These are phyloP conservation scores for Sphaerophoria taeniata DNA, from an alignment of 2,888 invertebrate genomes.

Conservation along the genomic window DNA sequence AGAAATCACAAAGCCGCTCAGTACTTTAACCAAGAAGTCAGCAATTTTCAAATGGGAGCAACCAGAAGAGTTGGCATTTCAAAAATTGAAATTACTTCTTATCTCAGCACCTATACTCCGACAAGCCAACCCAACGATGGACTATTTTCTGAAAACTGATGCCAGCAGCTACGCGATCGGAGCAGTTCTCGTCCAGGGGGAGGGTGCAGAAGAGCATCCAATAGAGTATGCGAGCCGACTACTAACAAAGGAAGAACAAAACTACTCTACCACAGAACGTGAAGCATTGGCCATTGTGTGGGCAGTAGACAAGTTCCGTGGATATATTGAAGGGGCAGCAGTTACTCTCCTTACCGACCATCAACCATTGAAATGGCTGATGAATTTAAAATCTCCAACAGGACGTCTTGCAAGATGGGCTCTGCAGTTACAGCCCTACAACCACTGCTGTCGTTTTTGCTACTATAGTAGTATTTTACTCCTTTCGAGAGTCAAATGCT, in stretches of 20 bases:
- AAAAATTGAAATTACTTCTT: too few relatives aligned
- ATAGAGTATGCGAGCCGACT: too few relatives aligned
- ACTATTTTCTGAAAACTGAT: background rate
- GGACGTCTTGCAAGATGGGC: slow-evolving; percentile 19
- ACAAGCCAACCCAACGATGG: too few relatives aligned
- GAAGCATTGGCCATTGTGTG: too few relatives aligned
- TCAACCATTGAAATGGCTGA: slow-evolving; percentile 75
- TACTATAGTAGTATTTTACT: too few relatives aligned
- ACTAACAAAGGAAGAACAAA: too few relatives aligned
- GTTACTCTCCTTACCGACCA: slow-evolving; percentile 81
- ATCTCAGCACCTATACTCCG: too few relatives aligned
- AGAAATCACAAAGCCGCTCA: slow-evolving; percentile 76
- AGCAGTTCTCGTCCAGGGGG: too few relatives aligned
- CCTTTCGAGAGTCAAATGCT: too few relatives aligned
- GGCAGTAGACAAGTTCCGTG: slow-evolving; percentile 7
- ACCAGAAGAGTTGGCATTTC: background rate
- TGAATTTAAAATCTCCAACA: slow-evolving; percentile 12
- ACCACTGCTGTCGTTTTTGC: too few relatives aligned
- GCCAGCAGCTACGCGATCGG: background rate
- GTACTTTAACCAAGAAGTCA: slow-evolving; percentile 68
- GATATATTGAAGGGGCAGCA: slow-evolving; percentile 40
- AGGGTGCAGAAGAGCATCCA: too few relatives aligned
- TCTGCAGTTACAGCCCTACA: background rate
- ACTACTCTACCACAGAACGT: too few relatives aligned
- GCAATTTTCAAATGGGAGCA: background rate